Base-by-base conservation (phyloP, 2,113 vertebrate species). In the Catharus minimus region DNA sequence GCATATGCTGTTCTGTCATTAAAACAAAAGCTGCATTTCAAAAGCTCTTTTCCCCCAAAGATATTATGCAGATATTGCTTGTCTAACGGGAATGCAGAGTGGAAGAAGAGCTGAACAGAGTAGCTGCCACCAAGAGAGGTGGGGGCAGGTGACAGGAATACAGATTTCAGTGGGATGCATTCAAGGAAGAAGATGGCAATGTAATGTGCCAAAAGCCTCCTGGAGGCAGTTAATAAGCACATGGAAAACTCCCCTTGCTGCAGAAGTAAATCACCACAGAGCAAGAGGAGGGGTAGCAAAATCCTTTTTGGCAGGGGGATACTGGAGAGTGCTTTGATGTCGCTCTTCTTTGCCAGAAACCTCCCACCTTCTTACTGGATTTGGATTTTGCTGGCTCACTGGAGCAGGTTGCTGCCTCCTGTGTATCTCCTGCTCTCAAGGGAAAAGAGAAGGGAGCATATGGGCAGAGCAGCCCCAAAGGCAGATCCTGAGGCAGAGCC, bases 1-100 rank as follows among this genome's bases (percentile, higher is more conserved):
- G 83, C 80, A 90, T 90, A 82, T 93, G 89, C 93, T 86, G 44
- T 66, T 94, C 88, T 90, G 88, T 88, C 83, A 87, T 82, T 94
- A 88, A 94, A 95, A 95, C 91, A 94, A 91, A 94, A 79, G 87
- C 66, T 86, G 52, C 86, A 61, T 90, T 93, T 93, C 86, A 89
- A 85, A 94, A 88, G 69, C 76, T 50, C 68, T 82, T 86, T 66
- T 9, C 5, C 49, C 69, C 58, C 22, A 43, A 93, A 81, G 76
- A 78, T 90, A 61, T 55, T 84, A 73, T 75, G 89, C 73, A 78
- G 81, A 85, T 92, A 83, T 26, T 62, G 41, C 60, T 26, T 60
- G 84, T 79, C 68, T 87, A 82, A 85, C 30, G 0, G 64, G 60
- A 88, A 76, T 24, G 64, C 3, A 30, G 66, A 55, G 74, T 53